Percentiles rank a stretch among this genome's conserved stretches.
These are phyloP conservation scores for Hippocampus kuda DNA, from an alignment of 2,797 vertebrate genomes.

Conservation along the genomic window DNA sequence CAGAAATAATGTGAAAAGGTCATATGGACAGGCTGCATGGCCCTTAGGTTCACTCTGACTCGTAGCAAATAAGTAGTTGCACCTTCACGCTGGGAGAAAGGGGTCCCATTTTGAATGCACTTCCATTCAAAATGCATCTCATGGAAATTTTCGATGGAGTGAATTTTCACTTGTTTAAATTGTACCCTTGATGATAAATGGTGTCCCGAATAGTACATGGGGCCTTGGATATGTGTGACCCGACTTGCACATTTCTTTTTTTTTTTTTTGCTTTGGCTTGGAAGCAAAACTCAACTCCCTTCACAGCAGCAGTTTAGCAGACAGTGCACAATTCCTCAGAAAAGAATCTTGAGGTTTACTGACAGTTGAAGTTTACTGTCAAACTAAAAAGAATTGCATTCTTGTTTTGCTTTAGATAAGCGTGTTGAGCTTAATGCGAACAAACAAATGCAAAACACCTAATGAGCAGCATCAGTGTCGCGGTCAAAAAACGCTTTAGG, in stretches of 20 bases:
- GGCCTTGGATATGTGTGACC: background rate
- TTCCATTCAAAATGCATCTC: background rate
- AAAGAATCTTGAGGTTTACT: no score
- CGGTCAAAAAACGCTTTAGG: no score
- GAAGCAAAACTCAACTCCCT: background rate
- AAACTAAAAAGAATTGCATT: no score
- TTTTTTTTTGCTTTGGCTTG: background rate
- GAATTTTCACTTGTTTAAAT: background rate
- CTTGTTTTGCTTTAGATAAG: no score
- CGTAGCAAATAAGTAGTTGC: constrained; percentile 35
- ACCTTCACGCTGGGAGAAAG: background rate
- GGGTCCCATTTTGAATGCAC: background rate
- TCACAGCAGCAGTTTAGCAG: no score
- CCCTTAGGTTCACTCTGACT: constrained; percentile 61
- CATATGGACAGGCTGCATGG: constrained; percentile 49
- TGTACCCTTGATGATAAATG: background rate
- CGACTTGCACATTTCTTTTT: background rate
- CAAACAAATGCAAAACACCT: no score
- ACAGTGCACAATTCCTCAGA: no score
- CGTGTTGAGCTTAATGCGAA: no score
- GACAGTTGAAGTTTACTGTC: background rate
- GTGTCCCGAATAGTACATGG: background rate
- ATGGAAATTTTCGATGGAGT: background rate
- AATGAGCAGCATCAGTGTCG: no score
- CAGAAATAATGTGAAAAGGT: constrained; percentile 66